These are phyloP conservation scores for Semaprochilodus insignis DNA, from an alignment of 2,797 vertebrate genomes.

Conservation along the genomic window DNA sequence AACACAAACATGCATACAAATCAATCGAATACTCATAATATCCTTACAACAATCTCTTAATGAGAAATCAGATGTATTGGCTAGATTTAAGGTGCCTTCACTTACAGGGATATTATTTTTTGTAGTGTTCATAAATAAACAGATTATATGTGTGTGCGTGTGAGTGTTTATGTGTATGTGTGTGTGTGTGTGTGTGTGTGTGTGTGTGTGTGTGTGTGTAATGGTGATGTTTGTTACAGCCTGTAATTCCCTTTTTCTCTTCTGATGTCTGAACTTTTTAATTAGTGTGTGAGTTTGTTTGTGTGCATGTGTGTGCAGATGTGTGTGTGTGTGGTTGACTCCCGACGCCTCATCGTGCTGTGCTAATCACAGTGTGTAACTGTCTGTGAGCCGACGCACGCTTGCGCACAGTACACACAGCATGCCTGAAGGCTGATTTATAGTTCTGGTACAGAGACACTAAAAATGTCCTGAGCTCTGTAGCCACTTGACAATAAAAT, in stretches of 20 bases:
- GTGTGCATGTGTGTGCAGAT: slow-evolving; percentile 36
- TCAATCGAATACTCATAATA: too few species aligned
- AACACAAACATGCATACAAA: too few species aligned
- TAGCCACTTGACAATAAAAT: slow-evolving; percentile 38
- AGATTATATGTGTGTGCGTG: too few species aligned
- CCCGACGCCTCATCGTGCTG: slow-evolving; percentile 69
- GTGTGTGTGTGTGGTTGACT: slow-evolving; percentile 45
- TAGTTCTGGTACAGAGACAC: slow-evolving; percentile 3
- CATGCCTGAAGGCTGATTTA: slow-evolving; percentile 41
- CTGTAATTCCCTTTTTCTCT: neutral
- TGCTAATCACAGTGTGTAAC: slow-evolving; percentile 76
- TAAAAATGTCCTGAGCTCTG: slow-evolving; percentile 47
- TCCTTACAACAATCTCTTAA: too few species aligned
- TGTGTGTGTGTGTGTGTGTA: slow-evolving; percentile 40
- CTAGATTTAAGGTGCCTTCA: too few species aligned
- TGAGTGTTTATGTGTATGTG: neutral
- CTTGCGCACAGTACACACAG: slow-evolving; percentile 24
- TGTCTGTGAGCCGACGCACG: slow-evolving; percentile 58
- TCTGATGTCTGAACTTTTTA: slow-evolving; percentile 9
- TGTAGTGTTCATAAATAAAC: neutral
- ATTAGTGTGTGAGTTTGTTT: slow-evolving; percentile 34
- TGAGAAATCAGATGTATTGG: too few species aligned
- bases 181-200: slow-evolving; percentile 46
- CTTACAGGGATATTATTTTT: too few species aligned
- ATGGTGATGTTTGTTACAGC: slow-evolving; percentile 16